Base-by-base conservation (phyloP, 2,797 vertebrate species). In the Argyrosomus regius region DNA sequence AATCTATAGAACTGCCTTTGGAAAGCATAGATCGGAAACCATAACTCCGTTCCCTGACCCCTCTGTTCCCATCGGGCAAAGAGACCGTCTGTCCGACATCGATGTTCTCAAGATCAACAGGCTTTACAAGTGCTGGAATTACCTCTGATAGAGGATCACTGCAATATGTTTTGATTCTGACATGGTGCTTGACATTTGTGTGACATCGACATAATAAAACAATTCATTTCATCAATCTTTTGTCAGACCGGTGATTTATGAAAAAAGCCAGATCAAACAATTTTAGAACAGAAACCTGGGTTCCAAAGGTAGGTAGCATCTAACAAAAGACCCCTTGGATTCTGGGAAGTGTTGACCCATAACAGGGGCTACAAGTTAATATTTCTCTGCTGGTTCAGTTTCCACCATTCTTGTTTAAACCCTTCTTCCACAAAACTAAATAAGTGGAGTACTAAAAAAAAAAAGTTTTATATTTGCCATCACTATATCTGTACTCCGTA, bases 61-160 rank as follows among this genome's bases (percentile, higher is more conserved):
- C 5, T 66, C 72, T 0, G 66, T 74, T 50, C 0, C 26, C 31
- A 92, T 94, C 2, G 91, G 93, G 3, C 77, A 92, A 76, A 86
- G 2, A 1, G 4, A 20, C 0, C 1, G 14, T 0, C 0, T 93
- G 57, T 93, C 92, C 0, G 0, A 57, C 1, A 61, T 52, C 0
- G 89, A 94, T 64, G 49, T 94, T 22, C 5, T 66, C 13, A 83
- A 50, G 64, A 28, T 95, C 86, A 94, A 95, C 82, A 80, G 0
- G 5, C 88, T 93, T 1, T 93, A 94, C 82, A 5, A 80, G 11
- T 94, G 94, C 73, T 3, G 0, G 0, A 14, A 7, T 0, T 52
- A 68, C 12, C 1, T 1, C 0, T 5, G 9, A 5, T 61, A 26
- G 2, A 77, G 3, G 4, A 58, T 70, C 4, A 14, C n/a, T 3